phyloP scores from a whole-genome alignment of 2,113 vertebrate species.

The Herpailurus yagouaroundi region DNA sequence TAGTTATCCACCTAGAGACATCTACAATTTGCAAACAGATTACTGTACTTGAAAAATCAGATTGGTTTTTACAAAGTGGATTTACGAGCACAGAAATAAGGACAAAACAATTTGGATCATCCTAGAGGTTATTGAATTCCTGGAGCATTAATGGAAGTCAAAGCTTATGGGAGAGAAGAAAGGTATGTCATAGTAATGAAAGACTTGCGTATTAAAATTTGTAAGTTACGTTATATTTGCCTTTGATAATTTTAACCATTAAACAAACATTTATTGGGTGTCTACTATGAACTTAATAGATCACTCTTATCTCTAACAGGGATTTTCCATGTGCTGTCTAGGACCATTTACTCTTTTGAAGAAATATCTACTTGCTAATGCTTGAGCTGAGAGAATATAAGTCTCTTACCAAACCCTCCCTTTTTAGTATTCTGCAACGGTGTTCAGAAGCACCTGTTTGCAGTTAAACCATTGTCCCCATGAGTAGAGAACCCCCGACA shows the following conservation, averaged over 20 bases:
- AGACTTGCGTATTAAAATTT: not conserved
- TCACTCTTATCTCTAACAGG: not conserved
- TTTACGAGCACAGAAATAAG: conserved; percentile 24
- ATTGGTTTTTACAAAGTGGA: conserved; percentile 2
- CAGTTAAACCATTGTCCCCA: not conserved
- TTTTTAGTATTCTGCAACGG: not conserved
- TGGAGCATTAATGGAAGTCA: not conserved
- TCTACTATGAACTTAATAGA: not conserved
- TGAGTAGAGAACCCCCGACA: not conserved
- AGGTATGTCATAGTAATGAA: not conserved
- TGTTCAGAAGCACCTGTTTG: not conserved
- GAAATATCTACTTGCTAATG: not conserved
- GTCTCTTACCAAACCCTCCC: not conserved
- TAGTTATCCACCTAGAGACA: not conserved
- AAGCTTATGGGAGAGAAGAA: not conserved
- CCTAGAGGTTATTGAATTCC: not conserved
- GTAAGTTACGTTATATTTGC: not conserved
- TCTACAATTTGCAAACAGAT: not conserved
- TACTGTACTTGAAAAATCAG: not conserved
- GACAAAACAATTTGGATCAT: not conserved
- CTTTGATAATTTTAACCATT: not conserved
- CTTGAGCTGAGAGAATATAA: not conserved
- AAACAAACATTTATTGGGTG: not conserved
- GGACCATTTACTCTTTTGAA: not conserved
- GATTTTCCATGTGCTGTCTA: not conserved